Evolutionary conservation across 2,113 vertebrate genomes (phyloP).

Genomic region (Blennius ocellaris): DNA sequence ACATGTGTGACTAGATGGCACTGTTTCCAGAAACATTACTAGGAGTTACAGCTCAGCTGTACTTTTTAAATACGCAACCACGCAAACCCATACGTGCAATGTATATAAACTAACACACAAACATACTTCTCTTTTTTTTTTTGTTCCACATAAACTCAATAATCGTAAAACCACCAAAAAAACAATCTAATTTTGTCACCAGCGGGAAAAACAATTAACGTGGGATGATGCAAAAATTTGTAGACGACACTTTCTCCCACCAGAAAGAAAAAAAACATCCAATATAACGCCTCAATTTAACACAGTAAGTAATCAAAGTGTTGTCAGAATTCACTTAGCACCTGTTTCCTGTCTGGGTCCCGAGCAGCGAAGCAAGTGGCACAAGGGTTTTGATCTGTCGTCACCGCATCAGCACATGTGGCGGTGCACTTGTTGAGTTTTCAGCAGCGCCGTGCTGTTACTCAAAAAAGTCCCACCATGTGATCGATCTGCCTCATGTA

Average conservation of each 20-base stretch:
- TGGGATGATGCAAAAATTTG: constrained; percentile 10
- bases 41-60: constrained; percentile 63
- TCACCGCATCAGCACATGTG: constrained; percentile 4
- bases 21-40: constrained; percentile 51
- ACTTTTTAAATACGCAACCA: constrained; percentile 17
- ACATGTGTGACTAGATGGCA: constrained; percentile 61
- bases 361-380: constrained; percentile 24
- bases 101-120: constrained; percentile 23
- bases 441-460: background rate
- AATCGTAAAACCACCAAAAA: constrained; percentile 39
- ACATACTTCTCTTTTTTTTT: constrained; percentile 7
- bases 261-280: constrained; percentile 10
- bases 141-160: constrained; percentile 14
- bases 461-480: constrained; percentile 95
- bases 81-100: background rate
- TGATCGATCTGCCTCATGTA: constrained; percentile 99
- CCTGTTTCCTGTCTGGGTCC: constrained; percentile 21
- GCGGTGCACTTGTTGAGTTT: background rate
- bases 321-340: constrained; percentile 36
- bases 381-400: constrained; percentile 5
- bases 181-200: constrained; percentile 12
- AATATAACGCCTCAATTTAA: constrained; percentile 12
- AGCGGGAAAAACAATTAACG: background rate
- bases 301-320: constrained; percentile 23
- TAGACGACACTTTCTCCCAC: background rate